Percentiles rank a stretch among this genome's conserved stretches.
Conservation (phyloP, 2,888 invertebrate species). For the Protodeltote pygarga region DNA sequence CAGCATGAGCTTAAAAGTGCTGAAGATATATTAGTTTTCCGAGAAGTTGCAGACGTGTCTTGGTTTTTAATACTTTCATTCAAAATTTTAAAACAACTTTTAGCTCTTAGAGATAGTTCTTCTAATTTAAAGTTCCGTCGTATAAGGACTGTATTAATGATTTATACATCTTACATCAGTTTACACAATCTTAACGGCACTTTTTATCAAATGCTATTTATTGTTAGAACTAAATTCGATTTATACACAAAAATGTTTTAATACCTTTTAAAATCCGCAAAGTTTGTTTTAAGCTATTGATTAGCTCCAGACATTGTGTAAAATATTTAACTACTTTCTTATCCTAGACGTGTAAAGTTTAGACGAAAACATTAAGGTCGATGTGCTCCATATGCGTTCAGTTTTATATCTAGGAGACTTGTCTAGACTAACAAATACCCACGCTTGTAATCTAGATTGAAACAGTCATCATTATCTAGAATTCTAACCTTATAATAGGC, state of each 20-base stretch:
- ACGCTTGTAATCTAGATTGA: not conserved
- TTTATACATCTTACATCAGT: too few species aligned
- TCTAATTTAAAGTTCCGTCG: too few species aligned
- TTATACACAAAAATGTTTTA: not conserved
- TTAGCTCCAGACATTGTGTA: conserved; percentile 5
- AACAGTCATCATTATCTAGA: too few species aligned
- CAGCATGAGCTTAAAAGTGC: conserved; percentile 16
- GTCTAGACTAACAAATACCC: conserved; percentile 11
- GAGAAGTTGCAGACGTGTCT: conserved; percentile 15
- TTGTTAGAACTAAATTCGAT: too few species aligned
- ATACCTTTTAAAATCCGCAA: not conserved
- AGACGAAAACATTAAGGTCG: conserved; percentile 19
- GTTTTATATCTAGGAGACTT: conserved; percentile 10
- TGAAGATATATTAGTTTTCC: conserved; percentile 26
- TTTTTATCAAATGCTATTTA: too few species aligned
- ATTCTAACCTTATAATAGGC: too few species aligned
- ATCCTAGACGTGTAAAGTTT: conserved; percentile 14
- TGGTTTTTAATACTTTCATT: conserved; percentile 15
- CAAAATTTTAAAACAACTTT: conserved; percentile 5
- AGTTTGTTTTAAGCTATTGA: conserved; percentile 15
- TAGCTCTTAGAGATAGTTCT: too few species aligned
- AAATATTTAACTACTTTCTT: conserved; percentile 22
- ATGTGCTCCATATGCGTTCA: conserved; percentile 11
- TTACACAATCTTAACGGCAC: too few species aligned
- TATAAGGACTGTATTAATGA: too few species aligned